phyloP scores from a whole-genome alignment of 2,888 invertebrate genomes.

The Acronicta alni region DNA sequence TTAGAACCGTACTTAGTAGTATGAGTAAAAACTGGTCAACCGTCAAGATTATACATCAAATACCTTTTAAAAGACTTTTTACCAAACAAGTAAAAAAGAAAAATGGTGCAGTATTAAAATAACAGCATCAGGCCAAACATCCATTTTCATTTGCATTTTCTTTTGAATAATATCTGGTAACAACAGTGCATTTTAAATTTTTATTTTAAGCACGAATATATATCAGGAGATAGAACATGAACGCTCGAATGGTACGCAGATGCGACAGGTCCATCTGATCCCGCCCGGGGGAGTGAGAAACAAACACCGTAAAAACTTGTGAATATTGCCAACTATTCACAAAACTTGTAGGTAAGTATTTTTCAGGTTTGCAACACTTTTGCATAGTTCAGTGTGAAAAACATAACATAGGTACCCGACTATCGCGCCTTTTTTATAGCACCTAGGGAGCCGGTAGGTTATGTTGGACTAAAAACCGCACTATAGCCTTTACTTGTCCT shows the following conservation, averaged over 20 bases:
- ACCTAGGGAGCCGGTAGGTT: too few species aligned
- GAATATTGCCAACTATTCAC: conserved; percentile 77
- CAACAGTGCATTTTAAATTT: conserved; percentile 52
- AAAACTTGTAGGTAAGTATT: conserved; percentile 74
- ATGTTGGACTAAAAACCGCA: too few species aligned
- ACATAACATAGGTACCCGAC: too few species aligned
- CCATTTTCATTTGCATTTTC: conserved; percentile 44
- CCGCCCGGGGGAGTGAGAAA: conserved; percentile 68
- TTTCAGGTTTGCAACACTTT: conserved; percentile 68
- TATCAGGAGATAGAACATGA: conserved; percentile 72
- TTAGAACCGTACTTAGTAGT: too few species aligned
- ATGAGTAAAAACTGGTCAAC: too few species aligned
- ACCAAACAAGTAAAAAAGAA: conserved; percentile 27
- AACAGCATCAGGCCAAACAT: conserved; percentile 42
- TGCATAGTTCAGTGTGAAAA: conserved; percentile 56
- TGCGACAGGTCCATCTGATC: conserved; percentile 77
- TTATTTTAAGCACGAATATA: conserved; percentile 61
- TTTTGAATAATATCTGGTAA: conserved; percentile 52
- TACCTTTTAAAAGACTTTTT: conserved; percentile 29
- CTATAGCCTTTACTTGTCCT: too few species aligned
- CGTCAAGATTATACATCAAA: conserved; percentile 21
- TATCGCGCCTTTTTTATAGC: too few species aligned
- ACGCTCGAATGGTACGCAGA: conserved; percentile 77
- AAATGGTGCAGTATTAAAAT: conserved; percentile 37
- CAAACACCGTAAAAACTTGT: conserved; percentile 81